Evolutionary conservation across 2,113 vertebrate species (phyloP), one percentile per base, ranked within the genome.

Genomic region (Anoplopoma fimbria): DNA sequence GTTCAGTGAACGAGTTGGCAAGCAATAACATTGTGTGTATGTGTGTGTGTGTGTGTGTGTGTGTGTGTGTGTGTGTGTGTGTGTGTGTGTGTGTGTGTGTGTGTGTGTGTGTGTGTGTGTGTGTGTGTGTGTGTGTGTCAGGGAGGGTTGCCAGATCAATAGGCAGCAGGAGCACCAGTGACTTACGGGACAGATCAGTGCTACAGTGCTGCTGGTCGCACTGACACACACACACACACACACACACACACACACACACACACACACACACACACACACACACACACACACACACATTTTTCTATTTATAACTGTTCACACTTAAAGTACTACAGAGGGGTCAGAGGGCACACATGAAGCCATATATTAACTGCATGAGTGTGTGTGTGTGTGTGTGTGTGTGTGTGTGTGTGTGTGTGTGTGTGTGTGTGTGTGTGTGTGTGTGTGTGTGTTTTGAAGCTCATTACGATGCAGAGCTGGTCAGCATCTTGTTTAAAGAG

Each of bases 101-200:
- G 79, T 80, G 77, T 81, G 80, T 86, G 78, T 75, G 76, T 77
- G 75, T 83, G 40, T 72, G 57, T 85, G 75, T 79, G 29, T 73
- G 68, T 61, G 69, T 75, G 82, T 79, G 70, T 31, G 51, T 45
- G 81, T 77, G 75, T 65, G 73, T 73, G 79, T 74, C 25, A 68
- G 75, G 38, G 47, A 83, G 71, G 73, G 42, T 57, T 89, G 88
- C 86, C 86, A 87, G 81, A 89, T 87, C 86, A 88, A 89, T 89
- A 85, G 73, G 73, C 76, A 85, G 83, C 86, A 87, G 83, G 60
- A 71, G 86, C 86, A 61, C 61, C 9, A 38, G 55, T 88, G 90
- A 87, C 78, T 86, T 89, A 91, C 80, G 81, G 81, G 85, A 84
- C 80, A 83, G 84, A 81, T 88, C 62, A 81, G 82, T 1, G 31